phyloP scores from a whole-genome alignment of 2,797 vertebrate species.

The Tangara arthus region DNA sequence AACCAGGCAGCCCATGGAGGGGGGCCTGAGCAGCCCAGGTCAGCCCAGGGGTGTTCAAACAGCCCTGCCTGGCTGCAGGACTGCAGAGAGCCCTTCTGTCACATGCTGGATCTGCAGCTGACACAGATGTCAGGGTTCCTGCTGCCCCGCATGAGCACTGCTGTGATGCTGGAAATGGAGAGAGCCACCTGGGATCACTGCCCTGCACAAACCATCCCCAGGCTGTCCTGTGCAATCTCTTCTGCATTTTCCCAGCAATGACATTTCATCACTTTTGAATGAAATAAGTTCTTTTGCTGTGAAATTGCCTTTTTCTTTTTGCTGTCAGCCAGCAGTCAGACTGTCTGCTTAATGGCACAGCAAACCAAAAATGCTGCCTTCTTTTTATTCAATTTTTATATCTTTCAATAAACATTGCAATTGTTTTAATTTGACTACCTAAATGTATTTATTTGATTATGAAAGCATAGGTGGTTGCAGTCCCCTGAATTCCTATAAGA shows the following conservation, averaged over 20 bases:
- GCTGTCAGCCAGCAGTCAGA: background rate
- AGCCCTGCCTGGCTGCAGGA: background rate
- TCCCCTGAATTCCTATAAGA: background rate
- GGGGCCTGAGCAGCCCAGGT: background rate
- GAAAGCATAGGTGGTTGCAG: background rate
- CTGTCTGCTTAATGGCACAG: background rate
- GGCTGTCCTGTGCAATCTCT: slow-evolving; percentile 1
- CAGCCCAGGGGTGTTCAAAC: background rate
- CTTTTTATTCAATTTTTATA: background rate
- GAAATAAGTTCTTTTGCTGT: background rate
- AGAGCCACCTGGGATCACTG: slow-evolving; percentile 28
- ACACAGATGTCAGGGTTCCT: background rate
- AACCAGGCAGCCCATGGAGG: background rate
- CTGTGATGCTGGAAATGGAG: background rate
- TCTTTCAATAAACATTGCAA: background rate
- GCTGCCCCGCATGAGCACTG: background rate
- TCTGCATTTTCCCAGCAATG: slow-evolving; percentile 6
- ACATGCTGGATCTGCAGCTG: background rate
- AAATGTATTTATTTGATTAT: background rate
- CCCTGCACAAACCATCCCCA: background rate
- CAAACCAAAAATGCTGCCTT: background rate
- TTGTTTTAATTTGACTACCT: background rate
- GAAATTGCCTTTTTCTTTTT: slow-evolving; percentile 29
- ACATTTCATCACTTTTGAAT: slow-evolving; percentile 45
- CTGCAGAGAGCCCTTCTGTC: background rate